Evolutionary conservation across 2,888 invertebrate species (phyloP).

Genomic region (Xylophagus ater): DNA sequence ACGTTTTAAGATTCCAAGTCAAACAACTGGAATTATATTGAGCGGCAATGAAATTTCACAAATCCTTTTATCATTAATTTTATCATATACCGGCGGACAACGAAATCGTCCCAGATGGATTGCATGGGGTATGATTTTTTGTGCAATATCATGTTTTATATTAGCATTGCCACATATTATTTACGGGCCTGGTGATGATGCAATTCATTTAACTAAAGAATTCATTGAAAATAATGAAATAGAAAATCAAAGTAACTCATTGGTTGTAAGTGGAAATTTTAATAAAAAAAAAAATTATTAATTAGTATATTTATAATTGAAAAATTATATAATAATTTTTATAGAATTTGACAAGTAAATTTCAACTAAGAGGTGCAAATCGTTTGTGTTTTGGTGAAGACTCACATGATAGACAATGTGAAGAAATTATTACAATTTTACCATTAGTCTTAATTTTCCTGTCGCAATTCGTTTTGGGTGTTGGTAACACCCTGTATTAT

Average conservation of each 20-base stretch:
- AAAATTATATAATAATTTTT: no score
- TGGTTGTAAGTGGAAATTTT: conserved; percentile 25
- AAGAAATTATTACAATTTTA: conserved; percentile 39
- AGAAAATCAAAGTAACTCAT: conserved; percentile 16
- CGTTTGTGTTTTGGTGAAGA: conserved; percentile 22
- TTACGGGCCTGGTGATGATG: conserved; percentile 47
- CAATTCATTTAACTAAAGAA: conserved; percentile 35
- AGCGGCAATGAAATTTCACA: conserved; percentile 61
- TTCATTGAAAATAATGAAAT: conserved; percentile 25
- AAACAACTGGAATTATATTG: conserved; percentile 52
- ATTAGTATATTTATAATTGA: no score
- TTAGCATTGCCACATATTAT: conserved; percentile 50
- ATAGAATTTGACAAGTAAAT: conserved; percentile 1
- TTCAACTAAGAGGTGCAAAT: conserved; percentile 5
- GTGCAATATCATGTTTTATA: conserved; percentile 49
- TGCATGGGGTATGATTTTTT: conserved; percentile 50
- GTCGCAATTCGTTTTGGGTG: conserved; percentile 57
- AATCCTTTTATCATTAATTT: conserved; percentile 48
- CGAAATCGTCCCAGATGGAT: conserved; percentile 57
- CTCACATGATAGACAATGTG: conserved; percentile 37
- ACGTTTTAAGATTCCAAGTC: conserved; percentile 55
- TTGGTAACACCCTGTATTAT: conserved; percentile 55
- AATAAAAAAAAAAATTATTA: no score
- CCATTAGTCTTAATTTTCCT: conserved; percentile 51
- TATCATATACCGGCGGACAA: conserved; percentile 54